Conservation (phyloP, 2,797 vertebrate species). For the Sebastes iracundus region DNA sequence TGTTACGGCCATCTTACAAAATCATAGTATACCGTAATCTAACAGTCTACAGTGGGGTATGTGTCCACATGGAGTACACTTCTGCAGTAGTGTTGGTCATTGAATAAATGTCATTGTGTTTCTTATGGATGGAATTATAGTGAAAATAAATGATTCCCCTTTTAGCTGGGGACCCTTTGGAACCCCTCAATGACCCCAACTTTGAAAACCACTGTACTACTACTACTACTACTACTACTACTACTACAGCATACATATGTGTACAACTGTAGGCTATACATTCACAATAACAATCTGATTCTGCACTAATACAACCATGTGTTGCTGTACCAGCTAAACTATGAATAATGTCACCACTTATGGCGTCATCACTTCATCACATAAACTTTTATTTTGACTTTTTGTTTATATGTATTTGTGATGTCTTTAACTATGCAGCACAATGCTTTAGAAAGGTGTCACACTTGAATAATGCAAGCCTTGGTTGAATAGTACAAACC, state of each 20-base stretch:
- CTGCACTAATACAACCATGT: background rate
- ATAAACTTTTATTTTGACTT: background rate
- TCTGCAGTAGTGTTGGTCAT: background rate
- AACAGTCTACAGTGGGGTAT: background rate
- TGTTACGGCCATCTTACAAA: background rate
- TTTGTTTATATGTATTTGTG: background rate
- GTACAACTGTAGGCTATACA: background rate
- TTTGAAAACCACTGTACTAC: too few species aligned
- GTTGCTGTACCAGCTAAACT: background rate
- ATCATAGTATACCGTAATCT: background rate
- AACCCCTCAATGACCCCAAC: too few species aligned
- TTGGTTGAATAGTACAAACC: too few species aligned
- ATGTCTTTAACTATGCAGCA: too few species aligned
- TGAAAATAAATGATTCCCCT: too few species aligned
- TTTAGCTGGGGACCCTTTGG: too few species aligned
- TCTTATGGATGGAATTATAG: too few species aligned
- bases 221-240: too few species aligned
- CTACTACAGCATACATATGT: too few species aligned
- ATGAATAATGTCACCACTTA: background rate
- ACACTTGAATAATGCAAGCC: too few species aligned
- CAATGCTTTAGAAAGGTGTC: too few species aligned
- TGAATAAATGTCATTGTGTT: background rate
- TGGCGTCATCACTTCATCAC: background rate
- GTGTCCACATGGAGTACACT: background rate
- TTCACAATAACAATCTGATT: background rate